phyloP scores from a whole-genome alignment of 2,797 vertebrate species.

The Labeo calbasu region DNA sequence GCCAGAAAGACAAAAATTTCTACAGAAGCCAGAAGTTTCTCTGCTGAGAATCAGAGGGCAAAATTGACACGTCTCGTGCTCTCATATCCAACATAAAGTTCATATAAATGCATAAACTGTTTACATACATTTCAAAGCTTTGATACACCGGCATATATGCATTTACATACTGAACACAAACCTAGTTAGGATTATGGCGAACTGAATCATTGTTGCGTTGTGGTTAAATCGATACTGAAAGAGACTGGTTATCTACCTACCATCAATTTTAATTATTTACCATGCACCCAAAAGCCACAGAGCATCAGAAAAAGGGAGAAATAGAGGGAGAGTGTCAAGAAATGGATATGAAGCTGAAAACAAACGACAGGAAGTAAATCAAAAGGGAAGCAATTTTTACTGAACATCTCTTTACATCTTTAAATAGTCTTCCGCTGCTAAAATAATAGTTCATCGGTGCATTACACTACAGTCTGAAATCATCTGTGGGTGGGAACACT shows the following conservation, averaged over 20 bases:
- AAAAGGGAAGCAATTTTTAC: conserved; percentile 16
- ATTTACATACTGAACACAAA: conserved; percentile 34
- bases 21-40: conserved; percentile 35
- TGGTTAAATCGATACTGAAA: conserved; percentile 38
- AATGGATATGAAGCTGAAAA: not conserved
- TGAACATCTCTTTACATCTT: not conserved
- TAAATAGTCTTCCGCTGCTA: conserved; percentile 29
- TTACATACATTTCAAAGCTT: not conserved
- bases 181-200: conserved; percentile 16
- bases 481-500: conserved; percentile 33
- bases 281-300: not conserved
- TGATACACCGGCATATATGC: conserved; percentile 51
- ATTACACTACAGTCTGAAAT: conserved; percentile 18
- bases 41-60: conserved; percentile 42
- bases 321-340: not conserved
- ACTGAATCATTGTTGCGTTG: conserved; percentile 35
- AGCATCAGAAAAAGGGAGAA: not conserved
- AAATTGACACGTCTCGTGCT: conserved; percentile 14
- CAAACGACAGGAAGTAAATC: conserved; percentile 2
- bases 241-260: conserved; percentile 30
- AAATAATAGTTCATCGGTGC: not conserved
- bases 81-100: conserved; percentile 31
- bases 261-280: conserved; percentile 14
- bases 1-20: conserved; percentile 30
- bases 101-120: not conserved